These are phyloP conservation scores for Physocephala rufipes DNA, from an alignment of 2,888 invertebrate species.

Conservation along the genomic window DNA sequence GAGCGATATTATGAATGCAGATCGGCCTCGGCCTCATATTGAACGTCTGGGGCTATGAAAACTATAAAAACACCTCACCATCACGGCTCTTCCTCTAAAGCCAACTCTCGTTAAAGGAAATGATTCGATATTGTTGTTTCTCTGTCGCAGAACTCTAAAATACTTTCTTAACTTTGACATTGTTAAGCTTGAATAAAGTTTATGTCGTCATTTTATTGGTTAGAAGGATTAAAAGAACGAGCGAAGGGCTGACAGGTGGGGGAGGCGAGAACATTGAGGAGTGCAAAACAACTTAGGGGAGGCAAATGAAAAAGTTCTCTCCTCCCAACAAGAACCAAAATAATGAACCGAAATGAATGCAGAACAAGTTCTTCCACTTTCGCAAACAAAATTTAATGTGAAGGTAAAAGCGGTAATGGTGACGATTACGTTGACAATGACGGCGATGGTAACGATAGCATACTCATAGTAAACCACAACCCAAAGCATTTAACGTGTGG, in stretches of 20 bases:
- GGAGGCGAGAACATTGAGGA: not conserved
- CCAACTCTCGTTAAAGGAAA: not conserved
- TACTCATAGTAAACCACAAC: constrained; percentile 1
- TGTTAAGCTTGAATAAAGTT: constrained; percentile 18
- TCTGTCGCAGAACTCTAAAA: not conserved
- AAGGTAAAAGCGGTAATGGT: too few species aligned
- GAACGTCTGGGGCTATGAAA: too few species aligned
- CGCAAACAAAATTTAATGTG: not conserved
- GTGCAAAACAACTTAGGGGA: not conserved
- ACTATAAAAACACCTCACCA: too few species aligned
- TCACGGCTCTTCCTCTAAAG: too few species aligned
- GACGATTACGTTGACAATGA: too few species aligned
- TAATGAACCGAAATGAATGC: too few species aligned
- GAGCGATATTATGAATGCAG: not conserved
- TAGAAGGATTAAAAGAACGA: not conserved
- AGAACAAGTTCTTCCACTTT: not conserved
- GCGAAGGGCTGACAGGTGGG: not conserved
- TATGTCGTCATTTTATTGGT: constrained; percentile 14
- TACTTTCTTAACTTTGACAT: constrained; percentile 21
- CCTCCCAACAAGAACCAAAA: not conserved
- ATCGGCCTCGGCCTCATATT: too few species aligned
- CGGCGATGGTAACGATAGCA: too few species aligned
- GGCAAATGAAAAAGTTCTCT: constrained; percentile 5
- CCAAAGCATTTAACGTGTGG: constrained; percentile 17
- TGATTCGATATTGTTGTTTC: not conserved